Percentiles rank a stretch among this genome's conserved stretches.
Evolutionary conservation across 2,113 vertebrate genomes (phyloP).

Genomic region (Oenanthe melanoleuca): DNA sequence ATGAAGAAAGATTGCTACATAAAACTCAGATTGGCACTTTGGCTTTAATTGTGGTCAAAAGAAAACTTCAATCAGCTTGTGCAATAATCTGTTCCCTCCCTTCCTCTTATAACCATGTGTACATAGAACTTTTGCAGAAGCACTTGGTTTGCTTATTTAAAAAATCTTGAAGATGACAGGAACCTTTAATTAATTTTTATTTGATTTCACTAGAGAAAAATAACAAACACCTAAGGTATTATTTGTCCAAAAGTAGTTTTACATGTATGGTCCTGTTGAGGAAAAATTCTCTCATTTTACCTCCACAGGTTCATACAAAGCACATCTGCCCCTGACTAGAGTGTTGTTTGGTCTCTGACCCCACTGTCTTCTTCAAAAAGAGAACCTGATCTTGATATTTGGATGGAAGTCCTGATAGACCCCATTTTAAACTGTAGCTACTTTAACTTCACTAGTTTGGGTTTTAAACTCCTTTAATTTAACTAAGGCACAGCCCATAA

Average conservation of each 20-base stretch:
- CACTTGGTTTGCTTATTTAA: not conserved
- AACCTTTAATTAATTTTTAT: conserved; percentile 37
- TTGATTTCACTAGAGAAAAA: conserved; percentile 14
- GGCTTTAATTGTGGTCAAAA: not conserved
- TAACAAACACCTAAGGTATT: not conserved
- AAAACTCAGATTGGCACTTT: not conserved
- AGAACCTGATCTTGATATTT: not conserved
- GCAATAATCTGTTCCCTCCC: not conserved
- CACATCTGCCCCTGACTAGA: not conserved
- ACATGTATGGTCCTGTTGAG: not conserved
- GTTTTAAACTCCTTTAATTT: not conserved
- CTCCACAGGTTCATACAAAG: not conserved
- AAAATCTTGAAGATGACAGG: not conserved
- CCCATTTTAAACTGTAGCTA: not conserved
- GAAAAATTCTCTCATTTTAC: not conserved
- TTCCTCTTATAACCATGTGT: not conserved
- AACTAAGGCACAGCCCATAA: not conserved
- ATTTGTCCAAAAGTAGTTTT: not conserved
- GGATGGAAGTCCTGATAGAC: not conserved
- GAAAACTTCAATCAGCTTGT: not conserved
- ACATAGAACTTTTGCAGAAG: not conserved
- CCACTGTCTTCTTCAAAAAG: not conserved
- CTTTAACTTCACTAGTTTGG: not conserved
- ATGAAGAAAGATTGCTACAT: not conserved
- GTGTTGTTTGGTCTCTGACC: not conserved